phyloP scores from a whole-genome alignment of 2,888 invertebrate species.

The Eretmocerus hayati region DNA sequence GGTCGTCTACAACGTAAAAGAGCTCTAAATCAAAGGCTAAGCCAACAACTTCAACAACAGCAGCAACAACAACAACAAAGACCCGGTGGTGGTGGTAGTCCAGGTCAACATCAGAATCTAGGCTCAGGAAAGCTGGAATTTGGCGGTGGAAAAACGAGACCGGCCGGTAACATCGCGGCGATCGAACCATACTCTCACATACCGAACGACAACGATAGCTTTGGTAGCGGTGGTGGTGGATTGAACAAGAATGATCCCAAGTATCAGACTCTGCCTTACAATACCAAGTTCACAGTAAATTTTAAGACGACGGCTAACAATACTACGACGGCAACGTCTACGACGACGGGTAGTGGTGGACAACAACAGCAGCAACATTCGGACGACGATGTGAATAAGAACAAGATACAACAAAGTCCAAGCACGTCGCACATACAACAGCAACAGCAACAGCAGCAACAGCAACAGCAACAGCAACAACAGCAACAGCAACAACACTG shows the following conservation, averaged over 20 bases:
- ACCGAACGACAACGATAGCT: slow-evolving; percentile 63
- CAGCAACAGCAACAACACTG: too few species aligned
- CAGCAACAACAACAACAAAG: slow-evolving; percentile 28
- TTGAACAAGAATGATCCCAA: slow-evolving; percentile 82
- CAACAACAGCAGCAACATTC: slow-evolving; percentile 29
- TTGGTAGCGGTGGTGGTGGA: too few species aligned
- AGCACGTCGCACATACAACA: slow-evolving; percentile 44
- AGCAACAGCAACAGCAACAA: too few species aligned
- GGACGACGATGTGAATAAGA: slow-evolving; percentile 30
- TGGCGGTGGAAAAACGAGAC: slow-evolving; percentile 48
- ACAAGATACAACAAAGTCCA: slow-evolving; percentile 43
- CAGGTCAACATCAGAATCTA: too few species aligned
- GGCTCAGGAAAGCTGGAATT: slow-evolving; percentile 42
- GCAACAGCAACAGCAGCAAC: slow-evolving; percentile 36
- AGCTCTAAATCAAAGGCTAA: slow-evolving; percentile 70
- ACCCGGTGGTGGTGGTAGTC: neutral
- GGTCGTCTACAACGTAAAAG: slow-evolving; percentile 83
- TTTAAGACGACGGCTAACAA: slow-evolving; percentile 38
- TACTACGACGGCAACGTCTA: too few species aligned
- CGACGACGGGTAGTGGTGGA: slow-evolving; percentile 42
- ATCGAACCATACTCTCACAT: slow-evolving; percentile 84
- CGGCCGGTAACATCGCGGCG: slow-evolving; percentile 76
- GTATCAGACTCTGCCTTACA: slow-evolving; percentile 87
- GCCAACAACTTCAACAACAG: slow-evolving; percentile 53
- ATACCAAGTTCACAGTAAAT: slow-evolving; percentile 72